Evolutionary conservation across 2,113 vertebrate species (phyloP).

Genomic region (Myxocyprinus asiaticus): DNA sequence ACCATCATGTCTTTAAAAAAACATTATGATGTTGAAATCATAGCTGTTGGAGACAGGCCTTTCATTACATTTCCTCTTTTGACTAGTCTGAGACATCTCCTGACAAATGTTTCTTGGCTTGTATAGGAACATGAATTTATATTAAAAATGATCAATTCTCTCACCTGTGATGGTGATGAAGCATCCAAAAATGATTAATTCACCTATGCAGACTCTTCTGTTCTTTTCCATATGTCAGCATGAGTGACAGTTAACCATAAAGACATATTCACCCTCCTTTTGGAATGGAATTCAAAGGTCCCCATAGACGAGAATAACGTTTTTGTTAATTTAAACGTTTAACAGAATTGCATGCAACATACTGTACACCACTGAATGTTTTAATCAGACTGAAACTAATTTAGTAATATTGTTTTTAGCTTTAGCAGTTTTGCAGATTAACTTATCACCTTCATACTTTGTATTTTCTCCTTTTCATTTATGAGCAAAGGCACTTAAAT

Average conservation of each 20-base stretch:
- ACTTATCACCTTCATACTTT: conserved; percentile 8
- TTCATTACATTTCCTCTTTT: background rate
- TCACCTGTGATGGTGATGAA: background rate
- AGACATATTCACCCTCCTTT: background rate
- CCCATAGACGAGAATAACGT: no score
- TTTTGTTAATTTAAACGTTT: no score
- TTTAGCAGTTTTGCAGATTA: background rate
- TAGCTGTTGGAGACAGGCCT: background rate
- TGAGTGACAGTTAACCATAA: background rate
- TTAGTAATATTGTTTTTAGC: background rate
- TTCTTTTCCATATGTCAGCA: background rate
- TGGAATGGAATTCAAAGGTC: no score
- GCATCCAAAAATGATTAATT: background rate
- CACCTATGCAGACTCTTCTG: background rate
- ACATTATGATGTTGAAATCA: conserved; percentile 6
- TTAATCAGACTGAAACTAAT: conserved; percentile 29
- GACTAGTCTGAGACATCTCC: background rate
- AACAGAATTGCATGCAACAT: no score
- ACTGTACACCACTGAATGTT: background rate
- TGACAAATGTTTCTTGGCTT: background rate
- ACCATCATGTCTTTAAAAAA: background rate
- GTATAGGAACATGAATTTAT: background rate
- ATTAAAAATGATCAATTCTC: conserved; percentile 1
- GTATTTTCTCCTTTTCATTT: conserved; percentile 25
- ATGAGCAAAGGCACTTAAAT: background rate